These are phyloP conservation scores for Ammodytes marinus DNA, from an alignment of 2,113 vertebrate genomes.

Conservation along the genomic window DNA sequence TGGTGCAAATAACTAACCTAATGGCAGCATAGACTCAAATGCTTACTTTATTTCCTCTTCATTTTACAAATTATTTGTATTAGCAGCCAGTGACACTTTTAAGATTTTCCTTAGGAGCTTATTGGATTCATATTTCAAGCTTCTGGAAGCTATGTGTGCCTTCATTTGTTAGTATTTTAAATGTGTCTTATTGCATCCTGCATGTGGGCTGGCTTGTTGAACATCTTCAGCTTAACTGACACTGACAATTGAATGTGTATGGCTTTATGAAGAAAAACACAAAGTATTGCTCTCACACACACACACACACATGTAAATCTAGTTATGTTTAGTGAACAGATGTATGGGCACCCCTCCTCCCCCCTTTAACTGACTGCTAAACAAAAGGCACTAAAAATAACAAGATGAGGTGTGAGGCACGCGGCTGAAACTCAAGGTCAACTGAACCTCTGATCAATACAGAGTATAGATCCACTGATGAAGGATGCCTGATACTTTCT, in stretches of 20 bases:
- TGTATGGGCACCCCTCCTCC: background rate
- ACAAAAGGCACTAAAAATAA: slow-evolving; percentile 18
- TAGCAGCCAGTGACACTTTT: too few species aligned
- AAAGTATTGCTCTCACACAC: background rate
- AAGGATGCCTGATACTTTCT: slow-evolving; percentile 53
- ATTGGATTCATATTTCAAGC: background rate
- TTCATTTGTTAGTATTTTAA: background rate
- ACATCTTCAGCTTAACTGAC: too few species aligned
- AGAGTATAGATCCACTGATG: slow-evolving; percentile 57
- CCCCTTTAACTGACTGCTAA: background rate
- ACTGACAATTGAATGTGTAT: too few species aligned
- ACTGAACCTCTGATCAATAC: slow-evolving; percentile 73
- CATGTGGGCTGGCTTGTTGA: too few species aligned
- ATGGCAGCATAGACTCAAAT: too few species aligned
- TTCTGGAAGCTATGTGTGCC: background rate
- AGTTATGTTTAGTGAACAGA: background rate
- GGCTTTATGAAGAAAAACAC: background rate
- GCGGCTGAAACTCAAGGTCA: slow-evolving; percentile 72
- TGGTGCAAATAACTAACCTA: too few species aligned
- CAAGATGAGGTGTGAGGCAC: slow-evolving; percentile 12
- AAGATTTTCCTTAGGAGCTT: background rate
- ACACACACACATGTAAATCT: background rate
- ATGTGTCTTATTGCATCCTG: background rate
- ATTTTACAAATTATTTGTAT: too few species aligned
- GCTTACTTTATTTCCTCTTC: too few species aligned